These are phyloP conservation scores for Venturia canescens DNA, from an alignment of 1,140 invertebrate genomes.

Conservation along the genomic window DNA sequence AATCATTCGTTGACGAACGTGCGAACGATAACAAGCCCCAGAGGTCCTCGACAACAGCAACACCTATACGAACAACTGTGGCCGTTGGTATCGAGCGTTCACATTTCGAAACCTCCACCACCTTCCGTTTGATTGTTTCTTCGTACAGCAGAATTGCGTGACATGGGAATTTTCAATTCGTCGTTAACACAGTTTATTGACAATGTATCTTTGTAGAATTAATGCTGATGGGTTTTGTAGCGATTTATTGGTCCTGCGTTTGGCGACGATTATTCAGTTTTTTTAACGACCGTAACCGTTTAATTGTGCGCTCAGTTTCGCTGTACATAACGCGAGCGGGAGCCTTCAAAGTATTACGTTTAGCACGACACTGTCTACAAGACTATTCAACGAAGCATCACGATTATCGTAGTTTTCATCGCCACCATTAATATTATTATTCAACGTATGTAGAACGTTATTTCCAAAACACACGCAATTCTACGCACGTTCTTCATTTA, in stretches of 20 bases:
- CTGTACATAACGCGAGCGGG: no score
- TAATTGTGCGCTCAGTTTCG: no score
- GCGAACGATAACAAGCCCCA: background rate
- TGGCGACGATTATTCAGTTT: no score
- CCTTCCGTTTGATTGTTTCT: background rate
- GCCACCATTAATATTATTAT: no score
- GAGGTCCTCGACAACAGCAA: constrained; percentile 36
- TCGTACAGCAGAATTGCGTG: background rate
- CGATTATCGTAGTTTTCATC: background rate
- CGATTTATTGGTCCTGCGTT: no score
- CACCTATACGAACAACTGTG: constrained; percentile 15
- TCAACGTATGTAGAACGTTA: background rate
- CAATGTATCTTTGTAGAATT: background rate
- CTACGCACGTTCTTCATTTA: background rate
- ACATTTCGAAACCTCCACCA: constrained; percentile 1
- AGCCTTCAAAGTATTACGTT: background rate
- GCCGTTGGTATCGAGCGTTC: constrained; percentile 35
- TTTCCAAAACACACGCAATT: background rate
- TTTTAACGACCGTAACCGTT: no score
- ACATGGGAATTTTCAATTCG: background rate
- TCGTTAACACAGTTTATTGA: background rate
- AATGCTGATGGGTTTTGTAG: background rate
- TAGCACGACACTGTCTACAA: background rate
- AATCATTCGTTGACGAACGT: background rate
- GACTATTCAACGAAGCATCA: background rate